Evolutionary conservation across 2,888 invertebrate genomes (phyloP), one percentile per base, ranked within the genome.

Genomic region (Prenolepis imparis): DNA sequence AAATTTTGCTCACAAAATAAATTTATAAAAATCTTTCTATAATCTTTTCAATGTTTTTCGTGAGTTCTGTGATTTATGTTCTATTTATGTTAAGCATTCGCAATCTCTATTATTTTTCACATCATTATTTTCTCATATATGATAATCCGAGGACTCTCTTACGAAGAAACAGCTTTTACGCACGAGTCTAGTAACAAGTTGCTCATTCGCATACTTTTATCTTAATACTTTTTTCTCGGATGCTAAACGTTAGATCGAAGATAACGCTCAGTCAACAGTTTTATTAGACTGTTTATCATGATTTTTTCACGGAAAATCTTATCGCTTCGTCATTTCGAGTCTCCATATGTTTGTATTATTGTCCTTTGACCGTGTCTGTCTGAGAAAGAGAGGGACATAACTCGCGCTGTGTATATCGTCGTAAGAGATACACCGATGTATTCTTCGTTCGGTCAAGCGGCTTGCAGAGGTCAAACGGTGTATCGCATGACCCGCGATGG

Each of bases 401-500:
- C 72, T 48, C 41, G 55, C 55, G 55, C 18, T 72, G 64, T 32
- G 32, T 44, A 64, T 44, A 64, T 75, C 44, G 75, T 44, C 41
- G 5, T 21, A 44, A 75, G 36, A 82, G 52, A 52, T 52, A 8
- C 66, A 86, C 73, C 67, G 83, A 86, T 86, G 64, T 80, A 81
- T 32, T 55, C 84, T 84, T 63, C 55, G 84, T 84, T 75, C 82
- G 86, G 85, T 85, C 72, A 80, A 85, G 83, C 64, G 85, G 66
- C 78, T 75, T 74, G 72, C 59, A 73, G 84, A 86, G 89, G 87
- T 90, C 86, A 84, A 89, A 78, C 84, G 78, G 73, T 80, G 61
- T 89, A 90, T 90, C 87, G 86, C 86, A 64, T 83, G 86, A 86
- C 82, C 84, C 83, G 77, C 83, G 83, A 88, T 84, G 84, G 77